A percentile compares a stretch with the other conserved stretches of the same genome.
These are phyloP conservation scores for Mystacornis crossleyi DNA, from an alignment of 2,113 vertebrate genomes.

Conservation along the genomic window DNA sequence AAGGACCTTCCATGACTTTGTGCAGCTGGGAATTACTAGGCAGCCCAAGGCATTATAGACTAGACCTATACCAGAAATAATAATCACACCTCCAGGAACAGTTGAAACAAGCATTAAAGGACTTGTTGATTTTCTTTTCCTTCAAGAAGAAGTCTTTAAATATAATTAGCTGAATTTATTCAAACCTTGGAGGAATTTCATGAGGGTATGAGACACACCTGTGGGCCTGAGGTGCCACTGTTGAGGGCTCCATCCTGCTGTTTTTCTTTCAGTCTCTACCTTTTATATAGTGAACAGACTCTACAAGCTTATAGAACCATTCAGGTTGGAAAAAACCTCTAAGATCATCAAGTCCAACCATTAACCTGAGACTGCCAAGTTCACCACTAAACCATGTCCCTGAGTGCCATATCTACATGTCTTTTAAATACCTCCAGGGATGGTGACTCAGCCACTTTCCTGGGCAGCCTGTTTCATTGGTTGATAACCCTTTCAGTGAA, in stretches of 20 bases:
- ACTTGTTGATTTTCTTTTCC: neutral
- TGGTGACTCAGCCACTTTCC: neutral
- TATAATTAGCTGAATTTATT: neutral
- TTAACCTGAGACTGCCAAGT: neutral
- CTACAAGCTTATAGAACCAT: neutral
- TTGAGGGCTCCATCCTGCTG: constrained; percentile 26
- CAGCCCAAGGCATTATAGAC: neutral
- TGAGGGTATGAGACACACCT: constrained; percentile 21
- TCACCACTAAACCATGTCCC: neutral
- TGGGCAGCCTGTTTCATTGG: neutral
- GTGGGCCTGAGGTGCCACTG: neutral
- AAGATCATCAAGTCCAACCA: neutral
- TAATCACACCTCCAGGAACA: neutral
- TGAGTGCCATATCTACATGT: neutral
- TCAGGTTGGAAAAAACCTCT: neutral
- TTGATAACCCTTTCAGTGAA: neutral
- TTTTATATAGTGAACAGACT: neutral
- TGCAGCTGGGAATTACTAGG: neutral
- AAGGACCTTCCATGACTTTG: neutral
- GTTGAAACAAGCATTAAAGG: neutral
- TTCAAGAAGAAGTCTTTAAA: neutral
- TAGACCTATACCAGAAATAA: neutral
- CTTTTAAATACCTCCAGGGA: neutral
- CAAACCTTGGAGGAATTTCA: neutral
- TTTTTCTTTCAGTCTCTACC: neutral